Base-by-base conservation (phyloP, 2,888 invertebrate genomes). In the Augochlorella aurata region DNA sequence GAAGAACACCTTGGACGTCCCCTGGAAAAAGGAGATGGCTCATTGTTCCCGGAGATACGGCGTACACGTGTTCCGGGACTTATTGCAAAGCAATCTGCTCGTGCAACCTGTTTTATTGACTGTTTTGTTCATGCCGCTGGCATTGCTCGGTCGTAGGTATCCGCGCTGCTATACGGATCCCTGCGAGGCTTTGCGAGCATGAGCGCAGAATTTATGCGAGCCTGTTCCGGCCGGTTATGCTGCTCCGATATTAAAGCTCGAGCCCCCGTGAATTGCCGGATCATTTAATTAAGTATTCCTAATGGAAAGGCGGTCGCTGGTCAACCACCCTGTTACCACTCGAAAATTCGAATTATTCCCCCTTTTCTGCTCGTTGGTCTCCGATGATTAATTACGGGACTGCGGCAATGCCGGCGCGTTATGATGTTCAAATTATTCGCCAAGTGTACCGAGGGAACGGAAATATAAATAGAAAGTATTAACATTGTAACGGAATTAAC, bases 281-380 rank as follows among this genome's bases (percentile, higher is more conserved):
- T 88, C 84, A 86, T 86, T 88, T 81, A 82, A 88, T 86, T 86
- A 83, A 82, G 78, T 77, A 81, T 76, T 77, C 81, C 74, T 86
- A 85, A 86, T 83, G 84, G 81, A 88, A 81, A 82, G 63, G 79
- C 83, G 80, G 80, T 79, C 80, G 70, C 69, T 69, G 77, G 83
- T 67, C 76, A 81, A 78, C 72, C 88, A 67, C 75, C 50, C 61
- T 61, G 70, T 81, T 81, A 77, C 38, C 38, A 38, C 63, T 49
- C 63, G 66, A 49, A 67, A 74, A 83, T 83, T 74, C 44, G 50
- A 76, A 68, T 82, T 69, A 68, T 74, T n/a, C 9, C 29, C 14
- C 58, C 58, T 58, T 58, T 29, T 24, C 24, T 8, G 58, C 14
- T 8, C 58, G 24, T 24, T 58, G 58, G 24, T 29, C 24, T 14